Conservation (phyloP, 2,113 vertebrate species). For the Sinocyclocheilus grahami region DNA sequence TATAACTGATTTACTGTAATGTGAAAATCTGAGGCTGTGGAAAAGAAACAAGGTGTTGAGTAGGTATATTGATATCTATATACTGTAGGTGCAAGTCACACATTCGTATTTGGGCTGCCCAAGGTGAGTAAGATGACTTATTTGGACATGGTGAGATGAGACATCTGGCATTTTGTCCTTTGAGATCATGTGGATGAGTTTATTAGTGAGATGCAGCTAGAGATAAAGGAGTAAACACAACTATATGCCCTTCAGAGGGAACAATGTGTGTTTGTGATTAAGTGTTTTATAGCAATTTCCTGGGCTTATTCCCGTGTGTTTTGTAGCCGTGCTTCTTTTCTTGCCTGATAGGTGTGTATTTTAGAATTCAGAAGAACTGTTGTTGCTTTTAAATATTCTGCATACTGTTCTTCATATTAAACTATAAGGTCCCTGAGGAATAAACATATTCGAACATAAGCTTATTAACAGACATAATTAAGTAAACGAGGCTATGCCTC, state of each 20-base stretch:
- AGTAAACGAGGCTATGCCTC: not conserved
- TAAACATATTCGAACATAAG: not conserved
- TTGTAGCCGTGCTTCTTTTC: not conserved
- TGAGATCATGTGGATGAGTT: conserved; percentile 1
- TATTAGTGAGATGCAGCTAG: not conserved
- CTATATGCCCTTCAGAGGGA: not conserved
- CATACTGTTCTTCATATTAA: not conserved
- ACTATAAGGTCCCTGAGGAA: not conserved
- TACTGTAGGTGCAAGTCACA: not conserved
- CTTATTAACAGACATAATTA: not conserved
- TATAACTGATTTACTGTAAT: not conserved
- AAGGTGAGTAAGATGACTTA: conserved; percentile 7
- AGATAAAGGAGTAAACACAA: not conserved
- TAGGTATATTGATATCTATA: not conserved
- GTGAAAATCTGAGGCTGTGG: not conserved
- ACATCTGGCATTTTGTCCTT: not conserved
- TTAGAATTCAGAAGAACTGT: not conserved
- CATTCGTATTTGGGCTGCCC: not conserved
- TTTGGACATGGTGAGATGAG: not conserved
- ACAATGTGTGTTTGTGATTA: not conserved
- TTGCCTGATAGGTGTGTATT: not conserved
- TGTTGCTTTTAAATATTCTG: not conserved
- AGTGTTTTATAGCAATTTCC: not conserved
- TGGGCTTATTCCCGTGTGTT: not conserved
- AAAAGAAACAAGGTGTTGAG: not conserved